Percentiles rank a stretch among this genome's conserved stretches.
These are phyloP conservation scores for Martes martes DNA, from an alignment of 2,113 vertebrate genomes.

Conservation along the genomic window DNA sequence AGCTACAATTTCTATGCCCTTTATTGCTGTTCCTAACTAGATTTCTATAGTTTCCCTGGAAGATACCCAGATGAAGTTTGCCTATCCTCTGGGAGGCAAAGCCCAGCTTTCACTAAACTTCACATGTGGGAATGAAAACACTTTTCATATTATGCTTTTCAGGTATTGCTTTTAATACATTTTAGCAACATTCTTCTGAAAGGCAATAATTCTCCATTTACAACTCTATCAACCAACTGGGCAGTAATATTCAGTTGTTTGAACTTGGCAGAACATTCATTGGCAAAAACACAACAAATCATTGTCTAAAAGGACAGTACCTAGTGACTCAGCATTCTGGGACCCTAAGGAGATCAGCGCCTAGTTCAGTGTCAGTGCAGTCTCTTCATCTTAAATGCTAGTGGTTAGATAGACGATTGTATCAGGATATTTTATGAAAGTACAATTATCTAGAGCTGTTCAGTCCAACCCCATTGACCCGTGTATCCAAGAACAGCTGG, in stretches of 20 bases:
- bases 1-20: neutral
- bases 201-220: neutral
- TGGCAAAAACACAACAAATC: neutral
- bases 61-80: neutral
- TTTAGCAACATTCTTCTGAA: conserved; percentile 21
- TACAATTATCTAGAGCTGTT: neutral
- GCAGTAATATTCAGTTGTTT: conserved; percentile 5
- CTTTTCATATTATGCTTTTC: neutral
- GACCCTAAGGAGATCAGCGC: neutral
- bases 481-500: neutral
- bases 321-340: neutral
- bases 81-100: neutral
- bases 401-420: neutral
- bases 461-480: neutral
- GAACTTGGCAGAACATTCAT: neutral
- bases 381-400: neutral
- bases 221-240: neutral
- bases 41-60: neutral
- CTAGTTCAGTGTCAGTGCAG: neutral
- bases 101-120: neutral
- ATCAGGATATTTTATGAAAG: neutral
- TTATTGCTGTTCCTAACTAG: neutral
- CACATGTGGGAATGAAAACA: neutral
- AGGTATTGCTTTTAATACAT: neutral
- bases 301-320: neutral